Conservation (phyloP, 2,797 vertebrate species). For the Emydoidea blandingii region DNA sequence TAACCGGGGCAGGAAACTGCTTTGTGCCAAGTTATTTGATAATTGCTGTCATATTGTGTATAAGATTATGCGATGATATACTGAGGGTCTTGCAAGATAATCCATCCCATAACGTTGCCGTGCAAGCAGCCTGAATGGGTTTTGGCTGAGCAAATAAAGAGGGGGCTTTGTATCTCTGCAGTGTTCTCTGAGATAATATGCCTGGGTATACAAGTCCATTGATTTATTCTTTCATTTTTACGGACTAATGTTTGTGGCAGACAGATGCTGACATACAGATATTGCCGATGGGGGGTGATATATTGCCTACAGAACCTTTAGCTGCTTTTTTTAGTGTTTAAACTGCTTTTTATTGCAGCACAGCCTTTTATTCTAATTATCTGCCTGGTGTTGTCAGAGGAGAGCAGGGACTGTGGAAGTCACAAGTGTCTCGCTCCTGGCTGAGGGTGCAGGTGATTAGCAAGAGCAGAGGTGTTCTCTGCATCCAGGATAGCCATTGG, state of each 20-base stretch:
- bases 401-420: not conserved
- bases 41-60: not conserved
- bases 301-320: not conserved
- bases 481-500: not conserved
- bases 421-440: rapidly evolving
- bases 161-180: not conserved
- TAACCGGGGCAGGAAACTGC: not conserved
- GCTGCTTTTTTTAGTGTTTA: not conserved
- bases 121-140: not conserved
- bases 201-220: not conserved
- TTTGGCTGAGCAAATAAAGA: conserved; percentile 9
- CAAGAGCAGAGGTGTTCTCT: not conserved
- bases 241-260: conserved; percentile 36
- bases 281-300: conserved; percentile 6
- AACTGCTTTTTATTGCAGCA: not conserved
- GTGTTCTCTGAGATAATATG: conserved; percentile 33
- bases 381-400: not conserved
- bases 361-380: conserved; percentile 5
- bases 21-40: not conserved
- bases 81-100: not conserved
- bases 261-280: conserved; percentile 31
- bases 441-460: not conserved
- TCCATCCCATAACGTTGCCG: not conserved
- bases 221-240: conserved; percentile 58
- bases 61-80: not conserved